Evolutionary conservation across 2,113 vertebrate genomes (phyloP), one percentile per base, ranked within the genome.

Genomic region (Malurus cyaneus): DNA sequence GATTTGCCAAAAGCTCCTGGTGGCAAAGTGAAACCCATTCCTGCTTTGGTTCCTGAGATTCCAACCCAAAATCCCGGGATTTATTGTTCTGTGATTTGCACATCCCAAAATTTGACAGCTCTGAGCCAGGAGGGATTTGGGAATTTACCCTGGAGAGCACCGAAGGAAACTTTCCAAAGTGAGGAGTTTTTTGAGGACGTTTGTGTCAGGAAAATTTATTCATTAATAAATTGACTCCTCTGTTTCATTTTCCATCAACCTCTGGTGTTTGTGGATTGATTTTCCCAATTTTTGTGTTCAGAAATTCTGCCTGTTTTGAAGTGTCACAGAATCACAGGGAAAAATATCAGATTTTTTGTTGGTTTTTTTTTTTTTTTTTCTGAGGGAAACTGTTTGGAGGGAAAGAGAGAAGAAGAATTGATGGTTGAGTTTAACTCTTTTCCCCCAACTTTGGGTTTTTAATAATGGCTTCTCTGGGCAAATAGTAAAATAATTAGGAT

Each of bases 1-100:
- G 3, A 21, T 31, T 13, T 39, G 70, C 85, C 44, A 52, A 41
- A 53, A 72, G 72, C 92, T 93, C 42, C 57, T 86, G 4, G 3
- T 61, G 2, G 41, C 86, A 79, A 94, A 57, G 89, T 91, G 93
- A 95, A 93, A 91, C 10, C 61, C 77, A 49, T 71, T 71, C 70
- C 78, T 70, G 46, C 72, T 93, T 71, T 47, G 77, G 61, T 94
- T 76, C 19, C 70, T 18, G 57, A 95, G 93, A 57, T 65, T 50
- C 69, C 69, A 49, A 54, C 14, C 86, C 26, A 5, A 32, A 87
- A 36, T 69, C 86, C 91, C 61, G 69, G 19, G 77, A 31, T 81
- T 88, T 82, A 72, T 41, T 74, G 73, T 73, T 84, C 77, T 24
- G 31, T 61, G 86, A 91, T 84, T 65, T 76, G 80, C 80, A 78